A percentile compares a stretch with the other conserved stretches of the same genome.
phyloP scores from a whole-genome alignment of 2,888 invertebrate genomes.

The Anagyrus pseudococci region DNA sequence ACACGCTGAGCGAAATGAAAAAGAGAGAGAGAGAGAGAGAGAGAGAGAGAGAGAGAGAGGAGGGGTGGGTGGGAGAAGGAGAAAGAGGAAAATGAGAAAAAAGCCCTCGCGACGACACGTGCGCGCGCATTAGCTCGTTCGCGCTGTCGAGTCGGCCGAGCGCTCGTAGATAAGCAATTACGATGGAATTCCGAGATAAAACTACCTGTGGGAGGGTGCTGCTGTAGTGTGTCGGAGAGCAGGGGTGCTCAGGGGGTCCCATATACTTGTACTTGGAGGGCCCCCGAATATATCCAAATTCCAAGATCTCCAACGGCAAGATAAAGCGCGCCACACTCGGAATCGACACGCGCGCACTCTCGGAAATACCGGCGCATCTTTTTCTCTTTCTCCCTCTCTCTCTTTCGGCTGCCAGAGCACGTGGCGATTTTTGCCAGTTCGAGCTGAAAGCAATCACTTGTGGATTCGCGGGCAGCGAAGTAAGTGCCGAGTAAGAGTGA shows the following conservation, averaged over 20 bases:
- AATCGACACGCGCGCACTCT: not conserved
- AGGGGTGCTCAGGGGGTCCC: not conserved
- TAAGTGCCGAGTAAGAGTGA: too few species aligned
- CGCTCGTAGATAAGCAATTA: conserved; percentile 57
- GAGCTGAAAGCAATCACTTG: too few species aligned
- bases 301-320: conserved; percentile 46
- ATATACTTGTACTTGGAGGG: too few species aligned
- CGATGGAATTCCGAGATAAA: conserved; percentile 57
- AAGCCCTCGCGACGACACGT: not conserved
- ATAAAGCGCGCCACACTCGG: conserved; percentile 42
- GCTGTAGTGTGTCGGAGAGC: too few species aligned
- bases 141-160: not conserved
- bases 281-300: conserved; percentile 50
- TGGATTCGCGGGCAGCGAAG: too few species aligned
- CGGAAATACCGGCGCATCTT: not conserved
- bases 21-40: too few species aligned
- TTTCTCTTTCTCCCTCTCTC: too few species aligned
- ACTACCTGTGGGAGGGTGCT: conserved; percentile 4
- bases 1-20: too few species aligned
- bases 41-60: too few species aligned
- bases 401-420: conserved; percentile 2
- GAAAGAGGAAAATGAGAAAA: not conserved
- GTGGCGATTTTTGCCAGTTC: too few species aligned
- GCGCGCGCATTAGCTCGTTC: conserved; percentile 5
- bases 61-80: too few species aligned